Base-by-base conservation (phyloP, 1,140 invertebrate genomes). In the Papilio machaon region DNA sequence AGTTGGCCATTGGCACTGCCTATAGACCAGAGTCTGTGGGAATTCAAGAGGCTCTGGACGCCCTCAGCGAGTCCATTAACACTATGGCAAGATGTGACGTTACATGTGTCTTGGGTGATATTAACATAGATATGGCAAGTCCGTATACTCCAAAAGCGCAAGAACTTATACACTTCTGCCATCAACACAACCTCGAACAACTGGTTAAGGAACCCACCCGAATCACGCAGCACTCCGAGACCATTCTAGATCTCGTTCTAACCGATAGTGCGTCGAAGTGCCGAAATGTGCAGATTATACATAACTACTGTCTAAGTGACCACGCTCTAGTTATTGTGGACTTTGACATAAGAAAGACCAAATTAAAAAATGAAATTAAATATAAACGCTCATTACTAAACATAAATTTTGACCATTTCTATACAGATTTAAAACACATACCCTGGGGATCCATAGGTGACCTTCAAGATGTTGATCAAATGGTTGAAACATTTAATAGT, bases 201-300 rank as follows among this genome's bases (percentile, higher is more conserved):
- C 10, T 85, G 17, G 83, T 85, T 5, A 64, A 67, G 43, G 85
- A 85, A 67, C 81, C 85, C 19, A 86, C 85, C 2, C 81, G 85
- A 73, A 60, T 86, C 13, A 86, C 81, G 13, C 79, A 86, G 2
- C n/a, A n/a, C 5, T 80, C 81, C 0, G 70, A 78, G 54, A 79
- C 85, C 9, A 30, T 85, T 43, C 10, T 86, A 64, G 85, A 86
- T 60, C 19, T 86, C 3, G 78, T 82, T 17, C 1, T 83, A 3
- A 82, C 81, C 11, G 73, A 82, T n/a, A 30, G 23, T 0, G 35
- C 64, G 4, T 9, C 13, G n/a, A 58, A 49, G 47, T 85, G 80
- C 52, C 82, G 80, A 52, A 49, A 46, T 13, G 52, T 82, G 5
- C 52, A 77, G 23, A 70, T 85, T 1, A 13, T 79, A 17, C 84